Evolutionary conservation across 2,888 invertebrate genomes (phyloP).

Genomic region (Pinctada fucata): DNA sequence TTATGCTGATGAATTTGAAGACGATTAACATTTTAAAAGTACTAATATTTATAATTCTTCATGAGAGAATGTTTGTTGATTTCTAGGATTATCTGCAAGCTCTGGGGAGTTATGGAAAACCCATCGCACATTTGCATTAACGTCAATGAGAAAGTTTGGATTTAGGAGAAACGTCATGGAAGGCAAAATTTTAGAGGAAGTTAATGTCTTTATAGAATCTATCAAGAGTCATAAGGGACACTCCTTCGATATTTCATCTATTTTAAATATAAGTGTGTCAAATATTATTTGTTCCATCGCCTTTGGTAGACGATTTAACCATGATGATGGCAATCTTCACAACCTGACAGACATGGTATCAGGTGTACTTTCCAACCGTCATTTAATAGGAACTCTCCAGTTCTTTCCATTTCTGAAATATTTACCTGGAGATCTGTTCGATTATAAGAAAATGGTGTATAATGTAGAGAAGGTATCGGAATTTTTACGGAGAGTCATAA

Average conservation of each 20-base stretch:
- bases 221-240: constrained; percentile 16
- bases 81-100: too few species aligned
- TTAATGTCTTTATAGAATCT: constrained; percentile 12
- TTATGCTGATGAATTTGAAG: too few species aligned
- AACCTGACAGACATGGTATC: constrained; percentile 19
- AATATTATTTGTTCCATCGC: constrained; percentile 47
- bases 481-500: constrained; percentile 14
- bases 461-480: background rate
- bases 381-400: constrained; percentile 3
- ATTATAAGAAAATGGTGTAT: constrained; percentile 5
- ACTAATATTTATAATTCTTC: too few species aligned
- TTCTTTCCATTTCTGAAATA: constrained; percentile 37
- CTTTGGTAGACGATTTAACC: constrained; percentile 30
- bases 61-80: too few species aligned
- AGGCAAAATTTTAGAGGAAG: constrained; percentile 33
- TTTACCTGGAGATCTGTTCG: constrained; percentile 36
- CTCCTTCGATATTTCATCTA: constrained; percentile 27
- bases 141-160: constrained; percentile 26
- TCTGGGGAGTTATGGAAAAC: too few species aligned
- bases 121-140: too few species aligned
- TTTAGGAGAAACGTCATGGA: constrained; percentile 35
- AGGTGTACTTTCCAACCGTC: constrained; percentile 9
- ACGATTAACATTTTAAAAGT: too few species aligned
- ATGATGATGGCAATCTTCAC: constrained; percentile 30
- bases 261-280: constrained; percentile 37